Evolutionary conservation across 2,797 vertebrate genomes (phyloP).

Genomic region (Bradypus variegatus): DNA sequence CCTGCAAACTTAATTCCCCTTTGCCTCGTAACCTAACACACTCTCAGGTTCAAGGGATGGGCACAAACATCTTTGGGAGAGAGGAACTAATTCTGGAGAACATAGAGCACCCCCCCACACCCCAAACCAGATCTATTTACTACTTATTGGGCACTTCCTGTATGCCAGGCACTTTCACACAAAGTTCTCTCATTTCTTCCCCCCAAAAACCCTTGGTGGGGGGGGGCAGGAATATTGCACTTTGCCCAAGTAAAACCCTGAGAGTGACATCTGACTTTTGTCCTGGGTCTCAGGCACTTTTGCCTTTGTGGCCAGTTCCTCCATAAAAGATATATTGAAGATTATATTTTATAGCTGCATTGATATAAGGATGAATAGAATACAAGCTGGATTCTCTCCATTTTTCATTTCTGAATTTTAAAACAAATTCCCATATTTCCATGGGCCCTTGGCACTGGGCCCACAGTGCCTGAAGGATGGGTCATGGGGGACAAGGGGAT

Average conservation of each 20-base stretch:
- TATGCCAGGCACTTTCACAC: too few species aligned
- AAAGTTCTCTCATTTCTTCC: neutral
- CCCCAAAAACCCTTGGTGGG: neutral
- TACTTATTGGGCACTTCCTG: fast-evolving
- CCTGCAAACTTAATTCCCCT: neutral
- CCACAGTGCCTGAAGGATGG: too few species aligned
- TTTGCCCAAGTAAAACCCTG: neutral
- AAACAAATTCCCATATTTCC: neutral
- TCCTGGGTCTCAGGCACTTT: neutral
- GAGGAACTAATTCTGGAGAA: too few species aligned
- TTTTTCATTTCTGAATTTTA: neutral
- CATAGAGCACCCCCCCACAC: too few species aligned
- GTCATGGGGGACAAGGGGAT: neutral
- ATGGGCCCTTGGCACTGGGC: neutral
- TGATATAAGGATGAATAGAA: neutral
- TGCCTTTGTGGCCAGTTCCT: neutral
- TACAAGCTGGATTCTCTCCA: neutral
- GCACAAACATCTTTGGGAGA: neutral
- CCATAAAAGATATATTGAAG: neutral
- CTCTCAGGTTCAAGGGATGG: neutral
- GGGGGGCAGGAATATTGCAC: too few species aligned
- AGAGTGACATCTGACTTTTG: neutral
- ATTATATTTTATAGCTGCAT: neutral
- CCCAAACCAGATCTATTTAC: too few species aligned
- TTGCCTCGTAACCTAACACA: fast-evolving